Conservation (phyloP, 1,140 invertebrate species). For the Drosophila nasuta region DNA sequence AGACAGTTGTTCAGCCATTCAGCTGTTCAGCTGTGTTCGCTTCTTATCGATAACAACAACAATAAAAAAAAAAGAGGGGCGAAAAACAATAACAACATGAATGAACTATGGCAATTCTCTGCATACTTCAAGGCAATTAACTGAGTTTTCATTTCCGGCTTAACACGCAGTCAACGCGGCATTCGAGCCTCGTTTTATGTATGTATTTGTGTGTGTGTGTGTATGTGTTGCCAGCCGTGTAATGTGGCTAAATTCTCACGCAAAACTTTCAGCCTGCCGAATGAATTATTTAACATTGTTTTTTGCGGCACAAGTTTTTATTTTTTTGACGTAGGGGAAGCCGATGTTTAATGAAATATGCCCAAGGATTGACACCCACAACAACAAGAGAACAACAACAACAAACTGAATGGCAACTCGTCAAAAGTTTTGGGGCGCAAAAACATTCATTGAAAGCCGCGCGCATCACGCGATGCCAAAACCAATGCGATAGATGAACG, state of each 20-base stretch:
- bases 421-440: constrained; percentile 56
- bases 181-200: not conserved
- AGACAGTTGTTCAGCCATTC: constrained; percentile 3
- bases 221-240: constrained; percentile 32
- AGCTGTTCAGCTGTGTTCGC: constrained; percentile 41
- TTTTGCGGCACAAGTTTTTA: constrained; percentile 53
- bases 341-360: constrained; percentile 61
- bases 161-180: constrained; percentile 60
- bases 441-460: constrained; percentile 41
- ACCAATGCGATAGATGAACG: too few species aligned
- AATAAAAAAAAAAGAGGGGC: constrained; percentile 29
- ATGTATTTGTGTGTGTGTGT: not conserved
- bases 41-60: constrained; percentile 66
- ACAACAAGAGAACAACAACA: constrained; percentile 30
- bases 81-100: constrained; percentile 44
- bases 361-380: constrained; percentile 62
- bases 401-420: constrained; percentile 40
- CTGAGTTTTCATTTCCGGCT: constrained; percentile 77
- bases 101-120: constrained; percentile 49
- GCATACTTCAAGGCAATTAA: constrained; percentile 81
- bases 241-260: constrained; percentile 80
- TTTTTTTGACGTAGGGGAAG: constrained; percentile 5
- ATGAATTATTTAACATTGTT: constrained; percentile 82
- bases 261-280: constrained; percentile 67
- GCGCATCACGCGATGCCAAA: constrained; percentile 56